Evolutionary conservation across 2,113 vertebrate species (phyloP), one percentile per base, ranked within the genome.

Genomic region (Lampris megalopsis): DNA sequence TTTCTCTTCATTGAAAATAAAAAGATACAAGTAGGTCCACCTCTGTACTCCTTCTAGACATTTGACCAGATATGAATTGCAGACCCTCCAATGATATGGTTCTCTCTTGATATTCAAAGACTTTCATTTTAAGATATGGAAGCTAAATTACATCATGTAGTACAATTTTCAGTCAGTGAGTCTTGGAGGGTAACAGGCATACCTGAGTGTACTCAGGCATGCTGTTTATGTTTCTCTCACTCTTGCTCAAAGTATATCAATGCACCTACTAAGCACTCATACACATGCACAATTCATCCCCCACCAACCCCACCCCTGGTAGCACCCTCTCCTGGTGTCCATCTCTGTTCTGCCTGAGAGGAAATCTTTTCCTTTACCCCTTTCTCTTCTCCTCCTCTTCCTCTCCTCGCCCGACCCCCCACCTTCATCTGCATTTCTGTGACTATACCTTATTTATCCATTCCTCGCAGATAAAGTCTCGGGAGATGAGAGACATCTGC

Each of bases 401-500:
- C 24, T 24, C 24, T 24, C 24, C 24, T 24, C 24, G 24, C 24
- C 24, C 24, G 24, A 24, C 24, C 60, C 77, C 72, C 77, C 80
- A 65, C 84, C 87, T 88, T 86, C 75, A 82, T 91, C 88, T 88
- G 82, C 79, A 87, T 87, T 87, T 91, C 84, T 75, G 71, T 54
- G 56, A 75, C 78, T 84, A 86, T 91, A 86, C 92, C 90, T 93
- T 92, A 93, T 93, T 94, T 92, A 94, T 94, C 87, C 81, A 88
- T 93, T 92, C 88, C 91, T 92, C 84, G 87, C 86, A 91, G 91
- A 93, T 89, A 91, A 80, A 59, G 85, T 92, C 90, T 88, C 89
- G 4, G 62, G 92, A 90, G 92, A 91, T 83, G 87, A 80, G 81
- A 92, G 89, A 91, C 91, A 94, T 94, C 92, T 94, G 91, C 91